These are phyloP conservation scores for Acanthoscelides obtectus DNA, from an alignment of 2,888 invertebrate genomes.

Conservation along the genomic window DNA sequence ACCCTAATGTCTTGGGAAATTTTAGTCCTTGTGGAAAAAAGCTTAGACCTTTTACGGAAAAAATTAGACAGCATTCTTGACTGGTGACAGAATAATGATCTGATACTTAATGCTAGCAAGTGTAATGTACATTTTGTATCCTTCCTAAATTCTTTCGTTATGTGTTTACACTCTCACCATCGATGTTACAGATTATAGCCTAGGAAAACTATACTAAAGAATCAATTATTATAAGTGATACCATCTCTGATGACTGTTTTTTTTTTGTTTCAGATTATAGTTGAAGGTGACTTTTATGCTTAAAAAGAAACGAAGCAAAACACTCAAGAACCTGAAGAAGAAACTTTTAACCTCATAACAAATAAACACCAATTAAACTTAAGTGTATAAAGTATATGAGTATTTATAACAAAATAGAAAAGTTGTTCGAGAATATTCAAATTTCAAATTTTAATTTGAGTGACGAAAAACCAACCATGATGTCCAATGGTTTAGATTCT, in stretches of 20 bases:
- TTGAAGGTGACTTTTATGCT: constrained; percentile 26
- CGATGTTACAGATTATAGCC: too few relatives aligned
- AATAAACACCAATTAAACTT: constrained; percentile 24
- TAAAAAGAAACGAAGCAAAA: constrained; percentile 18
- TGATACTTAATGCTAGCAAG: too few relatives aligned
- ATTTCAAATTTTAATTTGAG: constrained; percentile 35
- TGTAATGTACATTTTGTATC: too few relatives aligned
- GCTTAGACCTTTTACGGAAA: too few relatives aligned
- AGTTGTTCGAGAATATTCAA: constrained; percentile 29
- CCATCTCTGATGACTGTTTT: constrained; percentile 8
- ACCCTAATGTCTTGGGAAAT: too few relatives aligned
- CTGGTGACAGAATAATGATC: too few relatives aligned
- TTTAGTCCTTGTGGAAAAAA: too few relatives aligned
- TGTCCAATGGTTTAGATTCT: constrained; percentile 80
- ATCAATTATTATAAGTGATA: too few relatives aligned
- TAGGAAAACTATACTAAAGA: too few relatives aligned
- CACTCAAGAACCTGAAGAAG: constrained; percentile 16
- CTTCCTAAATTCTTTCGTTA: too few relatives aligned
- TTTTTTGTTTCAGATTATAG: constrained; percentile 35
- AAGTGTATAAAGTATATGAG: constrained; percentile 21
- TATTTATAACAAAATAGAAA: constrained; percentile 32
- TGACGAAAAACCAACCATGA: constrained; percentile 51
- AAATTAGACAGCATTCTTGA: too few relatives aligned
- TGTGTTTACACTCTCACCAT: too few relatives aligned
- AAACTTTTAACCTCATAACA: constrained; percentile 19